phyloP scores from a whole-genome alignment of 2,797 vertebrate species.

The Sebastes wilsoni region DNA sequence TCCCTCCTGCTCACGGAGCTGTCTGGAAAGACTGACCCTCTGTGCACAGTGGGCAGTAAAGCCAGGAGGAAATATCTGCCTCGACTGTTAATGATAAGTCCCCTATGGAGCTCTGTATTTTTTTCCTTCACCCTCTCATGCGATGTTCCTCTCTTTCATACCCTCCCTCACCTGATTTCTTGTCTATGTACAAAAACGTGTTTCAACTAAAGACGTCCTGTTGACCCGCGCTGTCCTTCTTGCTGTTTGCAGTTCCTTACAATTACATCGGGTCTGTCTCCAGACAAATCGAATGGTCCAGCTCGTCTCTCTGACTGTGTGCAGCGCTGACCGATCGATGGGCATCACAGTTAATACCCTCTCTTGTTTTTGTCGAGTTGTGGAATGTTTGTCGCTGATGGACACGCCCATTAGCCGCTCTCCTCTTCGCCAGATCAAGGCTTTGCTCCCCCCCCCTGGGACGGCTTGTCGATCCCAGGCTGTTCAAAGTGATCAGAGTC shows the following conservation, averaged over 20 bases:
- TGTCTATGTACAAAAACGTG: conserved; percentile 51
- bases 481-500: conserved; percentile 79
- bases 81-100: conserved; percentile 80
- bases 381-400: conserved; percentile 66
- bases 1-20: conserved; percentile 65
- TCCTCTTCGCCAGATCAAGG: conserved; percentile 44
- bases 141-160: conserved; percentile 6
- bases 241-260: conserved; percentile 53
- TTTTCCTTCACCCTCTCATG: conserved; percentile 38
- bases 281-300: conserved; percentile 66
- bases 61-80: conserved; percentile 71
- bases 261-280: conserved; percentile 55
- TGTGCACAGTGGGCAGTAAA: conserved; percentile 64
- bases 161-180: conserved; percentile 24
- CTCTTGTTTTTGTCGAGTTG: conserved; percentile 70
- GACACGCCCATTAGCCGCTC: conserved; percentile 54
- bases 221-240: conserved; percentile 63
- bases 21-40: conserved; percentile 72
- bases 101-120: conserved; percentile 41
- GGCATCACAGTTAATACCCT: conserved; percentile 75
- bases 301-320: conserved; percentile 61
- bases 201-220: conserved; percentile 45
- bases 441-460: conserved; percentile 35
- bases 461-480: conserved; percentile 68
- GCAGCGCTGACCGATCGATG: conserved; percentile 66